Base-by-base conservation (phyloP, 2,888 invertebrate genomes). In the Smittia sp. region DNA sequence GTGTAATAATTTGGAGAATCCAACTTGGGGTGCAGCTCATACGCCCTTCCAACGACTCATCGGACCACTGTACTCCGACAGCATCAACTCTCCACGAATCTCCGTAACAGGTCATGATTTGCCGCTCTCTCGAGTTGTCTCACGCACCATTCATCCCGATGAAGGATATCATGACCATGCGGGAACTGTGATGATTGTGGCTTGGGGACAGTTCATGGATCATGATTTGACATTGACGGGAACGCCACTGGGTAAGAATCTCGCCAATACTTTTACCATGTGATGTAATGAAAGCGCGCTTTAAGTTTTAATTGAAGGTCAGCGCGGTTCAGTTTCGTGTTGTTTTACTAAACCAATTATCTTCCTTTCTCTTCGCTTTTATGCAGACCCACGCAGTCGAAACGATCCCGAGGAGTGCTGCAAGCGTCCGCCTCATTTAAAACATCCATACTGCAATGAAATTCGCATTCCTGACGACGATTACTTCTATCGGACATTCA, bases 171-270 rank as follows among this genome's bases (percentile, higher is more conserved):
- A 95, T 80, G 95, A 96, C 82, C 92, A 92, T 82, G 92, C 92
- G 25, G 92, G 92, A 27, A 93, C 93, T 25, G 91, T 92, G 77
- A 91, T 93, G 90, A 88, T 92, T 74, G 92, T 93, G 77, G 94
- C 94, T 74, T 96, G 95, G 95, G 95, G 95, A 77, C 95, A 95
- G 83, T 94, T 95, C 83, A 93, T 95, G 89, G 95, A 95, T 83
- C 95, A 96, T 84, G 95, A 95, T 82, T 93, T 92, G 78, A 94
- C 94, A 3, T 86, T 94, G 46, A 94, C 94, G 74, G 94, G 88
- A 76, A 94, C 94, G 25, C 93, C 94, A 58, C 85, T 94, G 76
- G 94, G 94, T 94, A 84, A 83, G 46, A 46, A 46, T 32, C 32
- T 9, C 15, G 3, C 24, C 9, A 6, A 32, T 15, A 7, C 15